A percentile compares a stretch with the other conserved stretches of the same genome.
phyloP scores from a whole-genome alignment of 2,113 vertebrate genomes.

The Misgurnus anguillicaudatus region DNA sequence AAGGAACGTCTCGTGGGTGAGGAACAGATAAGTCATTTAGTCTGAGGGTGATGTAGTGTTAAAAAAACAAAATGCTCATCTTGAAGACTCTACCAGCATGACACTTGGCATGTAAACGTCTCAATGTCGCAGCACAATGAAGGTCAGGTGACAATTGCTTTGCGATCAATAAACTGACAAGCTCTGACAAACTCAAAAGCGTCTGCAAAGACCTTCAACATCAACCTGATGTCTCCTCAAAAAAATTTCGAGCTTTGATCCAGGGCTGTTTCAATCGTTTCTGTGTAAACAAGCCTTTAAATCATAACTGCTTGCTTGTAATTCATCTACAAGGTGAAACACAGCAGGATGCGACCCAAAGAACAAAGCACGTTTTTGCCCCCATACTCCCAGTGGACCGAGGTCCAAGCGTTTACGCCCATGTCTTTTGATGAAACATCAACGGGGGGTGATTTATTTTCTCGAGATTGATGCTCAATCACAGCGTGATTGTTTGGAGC shows the following conservation, averaged over 20 bases:
- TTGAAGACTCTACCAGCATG: background rate
- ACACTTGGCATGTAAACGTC: background rate
- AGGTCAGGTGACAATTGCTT: slow-evolving; percentile 8
- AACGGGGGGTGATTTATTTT: slow-evolving; percentile 13
- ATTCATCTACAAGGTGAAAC: slow-evolving; percentile 25
- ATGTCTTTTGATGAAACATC: slow-evolving; percentile 11
- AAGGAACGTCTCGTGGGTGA: background rate
- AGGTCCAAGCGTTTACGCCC: background rate
- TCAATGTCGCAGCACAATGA: background rate
- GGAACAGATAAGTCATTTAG: background rate
- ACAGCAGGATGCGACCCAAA: background rate
- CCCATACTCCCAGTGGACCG: background rate
- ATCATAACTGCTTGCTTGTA: slow-evolving; percentile 13
- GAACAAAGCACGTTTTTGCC: background rate
- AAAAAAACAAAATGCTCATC: background rate
- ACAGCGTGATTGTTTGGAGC: slow-evolving; percentile 2
- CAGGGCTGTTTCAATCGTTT: background rate
- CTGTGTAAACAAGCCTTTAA: slow-evolving; percentile 28
- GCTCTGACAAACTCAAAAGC: background rate
- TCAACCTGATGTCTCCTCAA: background rate
- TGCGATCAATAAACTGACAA: background rate
- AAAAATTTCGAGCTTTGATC: background rate
- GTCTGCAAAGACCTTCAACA: slow-evolving; percentile 2
- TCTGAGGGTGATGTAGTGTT: background rate
- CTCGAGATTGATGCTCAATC: slow-evolving; percentile 16